These are phyloP conservation scores for Poeciliopsis presidionis DNA, from an alignment of 2,797 vertebrate species.

Conservation along the genomic window DNA sequence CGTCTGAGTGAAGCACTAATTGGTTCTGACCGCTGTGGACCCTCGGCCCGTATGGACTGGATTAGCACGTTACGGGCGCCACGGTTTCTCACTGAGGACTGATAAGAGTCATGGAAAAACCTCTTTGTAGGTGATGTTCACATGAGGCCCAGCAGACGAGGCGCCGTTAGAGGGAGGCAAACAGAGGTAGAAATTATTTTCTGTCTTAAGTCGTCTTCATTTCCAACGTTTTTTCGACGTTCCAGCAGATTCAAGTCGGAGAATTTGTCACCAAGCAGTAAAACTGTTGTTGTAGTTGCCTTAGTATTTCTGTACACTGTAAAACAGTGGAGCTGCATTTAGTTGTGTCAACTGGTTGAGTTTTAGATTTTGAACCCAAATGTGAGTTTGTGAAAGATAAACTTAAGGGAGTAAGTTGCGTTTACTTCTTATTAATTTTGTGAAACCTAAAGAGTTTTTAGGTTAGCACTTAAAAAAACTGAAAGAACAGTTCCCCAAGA, in stretches of 20 bases:
- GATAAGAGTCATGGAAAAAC: slow-evolving; percentile 71
- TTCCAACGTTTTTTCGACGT: background rate
- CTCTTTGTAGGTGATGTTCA: slow-evolving; percentile 38
- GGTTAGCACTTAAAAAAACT: no score
- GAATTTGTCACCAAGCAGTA: background rate
- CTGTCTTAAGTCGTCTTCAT: background rate
- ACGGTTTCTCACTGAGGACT: slow-evolving; percentile 51
- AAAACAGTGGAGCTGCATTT: no score
- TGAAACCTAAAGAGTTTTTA: no score
- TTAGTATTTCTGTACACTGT: background rate
- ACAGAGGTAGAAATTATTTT: background rate
- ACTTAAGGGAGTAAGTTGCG: no score
- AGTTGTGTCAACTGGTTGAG: no score
- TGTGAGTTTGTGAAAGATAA: no score
- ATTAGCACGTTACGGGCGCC: slow-evolving; percentile 68
- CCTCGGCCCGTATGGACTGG: slow-evolving; percentile 59
- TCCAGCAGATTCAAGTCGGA: background rate
- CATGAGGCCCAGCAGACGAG: slow-evolving; percentile 46
- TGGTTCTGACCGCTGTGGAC: slow-evolving; percentile 66
- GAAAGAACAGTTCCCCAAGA: no score
- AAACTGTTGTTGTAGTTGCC: background rate
- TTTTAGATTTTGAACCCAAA: no score
- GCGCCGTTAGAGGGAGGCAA: background rate
- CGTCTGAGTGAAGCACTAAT: slow-evolving; percentile 65
- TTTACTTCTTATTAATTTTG: no score